Base-by-base conservation (phyloP, 2,113 vertebrate genomes). In the Eleginops maclovinus region DNA sequence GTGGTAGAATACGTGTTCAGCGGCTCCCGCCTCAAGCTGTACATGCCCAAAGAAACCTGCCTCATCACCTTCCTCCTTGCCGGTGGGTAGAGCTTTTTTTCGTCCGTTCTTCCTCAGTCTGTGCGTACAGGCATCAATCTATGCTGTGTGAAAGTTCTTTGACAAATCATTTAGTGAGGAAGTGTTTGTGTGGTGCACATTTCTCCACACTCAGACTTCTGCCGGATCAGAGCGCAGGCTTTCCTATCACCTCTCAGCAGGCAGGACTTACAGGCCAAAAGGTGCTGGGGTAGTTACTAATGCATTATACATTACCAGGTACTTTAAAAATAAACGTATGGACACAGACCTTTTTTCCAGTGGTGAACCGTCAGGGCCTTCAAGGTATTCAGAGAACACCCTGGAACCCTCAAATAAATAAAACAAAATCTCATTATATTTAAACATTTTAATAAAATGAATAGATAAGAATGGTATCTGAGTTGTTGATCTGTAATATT, bases 21-120 rank as follows among this genome's bases (percentile, higher is more conserved):
- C 0, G 98, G 98, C 28, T 99, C 98, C 59, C 95, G 98, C 22
- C 96, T 99, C 56, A 99, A 99, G 87, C 95, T 99, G 44, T 99
- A 98, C 94, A 95, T 99, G 96, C 98, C 98, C 75, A 99, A 99
- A 95, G 98, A 99, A 74, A 99, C 98, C 70, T 99, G 98, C 89
- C 96, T 99, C 78, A 99, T 99, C 94, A 99, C 98, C 59, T 99
- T 99, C 94, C 93, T 99, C 55, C 95, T 99, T 0, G 98, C 98
- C 4, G 98, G 98, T 98, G 85, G 91, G 96, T 91, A 56, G 12
- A 63, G 11, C 69, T 64, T 15, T 62, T 71, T 79, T n/a, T 15
- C 58, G 70, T 15, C 65, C 21, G 4, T 64, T 43, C 40, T 19
- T 83, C 41, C 63, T 46, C 46, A 49, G 17, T 50, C 16, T 28